Evolutionary conservation across 2,888 invertebrate genomes (phyloP), one percentile per base, ranked within the genome.

Genomic region (Idaea dimidiata): DNA sequence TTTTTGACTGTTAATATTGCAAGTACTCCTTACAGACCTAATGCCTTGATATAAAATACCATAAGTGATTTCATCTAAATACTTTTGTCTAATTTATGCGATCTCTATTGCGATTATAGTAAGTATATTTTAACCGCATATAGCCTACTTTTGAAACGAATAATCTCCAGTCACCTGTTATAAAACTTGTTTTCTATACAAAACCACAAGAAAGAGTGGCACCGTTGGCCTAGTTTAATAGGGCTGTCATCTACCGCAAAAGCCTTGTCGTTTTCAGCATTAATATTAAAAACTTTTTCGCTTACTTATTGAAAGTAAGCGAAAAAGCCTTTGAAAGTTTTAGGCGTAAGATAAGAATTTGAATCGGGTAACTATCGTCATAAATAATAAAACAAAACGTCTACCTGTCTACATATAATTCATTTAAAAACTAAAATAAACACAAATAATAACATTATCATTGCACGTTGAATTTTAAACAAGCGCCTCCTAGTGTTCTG

Each of bases 181-280:
- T 66, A 66, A 74, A 78, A 78, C 80, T 71, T 66, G 80, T 78
- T 78, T 72, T 71, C 63, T 63, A 67, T 72, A 69, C 68, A 65
- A 71, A 77, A 70, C 68, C 62, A 59, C 70, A 68, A 70, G 74
- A 79, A 79, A 77, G 74, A 73, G 72, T 71, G 66, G 63, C 62
- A 71, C 67, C 66, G 72, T 66, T 73, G 79, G 64, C 78, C 76
- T 58, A 76, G 78, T 79, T 78, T 76, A 72, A 71, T 72, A 58
- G 32, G 64, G 66, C 68, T 65, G 64, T 62, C 56, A 16, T 43
- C 43, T 14, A 43, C 43, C 43, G 14, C 43, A 10, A 43, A 43
- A 43, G 43, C 43, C 43, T 43, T 43, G 43, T 43, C 43, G 43
- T 43, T 43, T 43, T 10, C 43, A 8, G 43, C 43, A 43, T 43